Conservation (phyloP, 2,888 invertebrate genomes). For the Dasysyrphus albostriatus region DNA sequence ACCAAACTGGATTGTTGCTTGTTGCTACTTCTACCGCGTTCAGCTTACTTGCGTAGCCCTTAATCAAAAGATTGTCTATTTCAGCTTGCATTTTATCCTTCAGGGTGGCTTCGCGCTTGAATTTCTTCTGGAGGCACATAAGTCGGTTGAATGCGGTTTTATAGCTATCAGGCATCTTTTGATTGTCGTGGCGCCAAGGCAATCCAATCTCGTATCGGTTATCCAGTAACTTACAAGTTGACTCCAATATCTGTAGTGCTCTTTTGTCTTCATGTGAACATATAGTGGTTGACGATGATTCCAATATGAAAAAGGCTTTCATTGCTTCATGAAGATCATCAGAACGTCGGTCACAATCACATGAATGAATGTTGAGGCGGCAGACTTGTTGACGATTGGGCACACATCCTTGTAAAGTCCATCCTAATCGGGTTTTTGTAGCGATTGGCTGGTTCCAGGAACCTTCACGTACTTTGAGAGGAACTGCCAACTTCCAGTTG, state of each 20-base stretch:
- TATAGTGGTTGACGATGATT: constrained; percentile 5
- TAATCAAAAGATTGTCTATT: constrained; percentile 59
- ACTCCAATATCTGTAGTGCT: constrained; percentile 55
- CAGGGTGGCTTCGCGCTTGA: constrained; percentile 40
- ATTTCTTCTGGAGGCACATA: constrained; percentile 11
- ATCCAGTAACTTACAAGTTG: constrained; percentile 1
- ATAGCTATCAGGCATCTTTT: constrained; percentile 48
- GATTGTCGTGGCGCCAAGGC: constrained; percentile 50
- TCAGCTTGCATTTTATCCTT: constrained; percentile 55
- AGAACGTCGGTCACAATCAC: constrained; percentile 50
- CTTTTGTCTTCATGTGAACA: constrained; percentile 56
- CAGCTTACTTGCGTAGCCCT: constrained; percentile 41
- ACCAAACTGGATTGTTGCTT: constrained; percentile 1
- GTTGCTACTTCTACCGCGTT: background rate
- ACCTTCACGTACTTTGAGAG: constrained; percentile 56
- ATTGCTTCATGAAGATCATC: constrained; percentile 62
- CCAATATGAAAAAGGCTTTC: constrained; percentile 57
- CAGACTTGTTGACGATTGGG: background rate
- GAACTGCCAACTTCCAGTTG: constrained; percentile 46
- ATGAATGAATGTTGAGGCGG: constrained; percentile 58
- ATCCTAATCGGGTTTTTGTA: constrained; percentile 59
- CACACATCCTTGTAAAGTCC: constrained; percentile 61
- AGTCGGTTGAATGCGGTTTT: constrained; percentile 46
- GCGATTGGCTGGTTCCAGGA: constrained; percentile 54
- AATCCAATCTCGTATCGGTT: constrained; percentile 39